Base-by-base conservation (phyloP, 2,113 vertebrate genomes). In the Halichoeres trimaculatus region DNA sequence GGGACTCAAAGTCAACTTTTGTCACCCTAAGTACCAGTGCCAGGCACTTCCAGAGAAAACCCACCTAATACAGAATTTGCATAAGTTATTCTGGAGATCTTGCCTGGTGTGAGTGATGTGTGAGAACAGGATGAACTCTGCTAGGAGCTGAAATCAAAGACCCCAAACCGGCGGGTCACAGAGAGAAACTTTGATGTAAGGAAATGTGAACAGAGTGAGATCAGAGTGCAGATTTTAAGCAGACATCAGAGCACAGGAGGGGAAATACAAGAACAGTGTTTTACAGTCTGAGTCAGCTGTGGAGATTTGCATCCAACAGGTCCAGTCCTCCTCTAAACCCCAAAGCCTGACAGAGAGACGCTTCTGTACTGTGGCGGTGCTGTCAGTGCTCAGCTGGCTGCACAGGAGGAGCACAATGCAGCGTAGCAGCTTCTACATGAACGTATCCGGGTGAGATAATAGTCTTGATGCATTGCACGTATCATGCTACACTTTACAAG, bases 51-150 rank as follows among this genome's bases (percentile, higher is more conserved):
- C 57, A 52, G 53, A 36, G 58, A 43, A 86, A 82, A 87, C 65
- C 66, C 58, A 61, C 43, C 74, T 48, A 26, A 83, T 51, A 58
- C n/a, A 22, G 43, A 82, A 85, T 85, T 80, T 83, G 55, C 66
- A 74, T 70, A 30, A 38, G 56, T 70, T 82, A 52, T 78, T 73
- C 77, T 52, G 5, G 51, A 54, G 47, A 54, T 61, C 20, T 57
- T n/a, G 17, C 54, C 50, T 8, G 8, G 35, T 43, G 26, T 8
- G 40, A 66, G 36, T 13, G 64, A 45, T 73, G 60, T 65, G 55
- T 67, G 53, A 75, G 81, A 74, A 73, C 26, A 83, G 56, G 65
- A 73, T 70, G 61, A 81, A 70, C 74, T 59, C 38, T 1, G 19
- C 58, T 26, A 38, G 24, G 35, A 60, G 61, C 55, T 64, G 7